A percentile compares a stretch with the other conserved stretches of the same genome.
Evolutionary conservation across 1,140 invertebrate genomes (phyloP).

Genomic region (Drosophila pruinosa): DNA sequence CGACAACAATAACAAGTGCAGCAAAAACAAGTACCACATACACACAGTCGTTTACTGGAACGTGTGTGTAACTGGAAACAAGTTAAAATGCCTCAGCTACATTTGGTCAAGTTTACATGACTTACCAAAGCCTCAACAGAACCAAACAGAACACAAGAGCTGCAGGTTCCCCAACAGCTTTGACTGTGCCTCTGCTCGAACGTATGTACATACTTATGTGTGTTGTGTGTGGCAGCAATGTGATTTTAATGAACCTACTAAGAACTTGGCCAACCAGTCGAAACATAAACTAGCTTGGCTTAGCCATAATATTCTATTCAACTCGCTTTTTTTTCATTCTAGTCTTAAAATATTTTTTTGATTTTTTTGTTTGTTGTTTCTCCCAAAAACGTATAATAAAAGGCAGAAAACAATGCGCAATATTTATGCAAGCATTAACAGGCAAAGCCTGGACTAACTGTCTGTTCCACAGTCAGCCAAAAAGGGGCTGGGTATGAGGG

Average conservation of each 20-base stretch:
- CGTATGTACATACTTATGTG: not conserved
- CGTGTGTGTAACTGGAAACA: slow-evolving; percentile 67
- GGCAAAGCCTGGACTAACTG: slow-evolving; percentile 34
- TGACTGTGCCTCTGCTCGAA: not conserved
- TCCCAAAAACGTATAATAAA: slow-evolving; percentile 21
- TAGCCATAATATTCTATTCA: slow-evolving; percentile 55
- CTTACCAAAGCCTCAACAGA: slow-evolving; percentile 36
- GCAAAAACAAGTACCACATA: slow-evolving; percentile 49
- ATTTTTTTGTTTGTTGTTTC: not conserved
- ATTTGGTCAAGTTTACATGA: slow-evolving; percentile 77
- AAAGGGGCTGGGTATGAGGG: not conserved
- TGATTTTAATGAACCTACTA: slow-evolving; percentile 77
- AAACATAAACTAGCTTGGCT: slow-evolving; percentile 65
- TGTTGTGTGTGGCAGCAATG: slow-evolving; percentile 35
- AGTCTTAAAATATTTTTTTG: not conserved
- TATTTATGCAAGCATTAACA: slow-evolving; percentile 76
- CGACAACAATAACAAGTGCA: slow-evolving; percentile 36
- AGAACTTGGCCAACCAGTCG: slow-evolving; percentile 60
- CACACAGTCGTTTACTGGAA: slow-evolving; percentile 2
- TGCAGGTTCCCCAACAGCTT: slow-evolving; percentile 30
- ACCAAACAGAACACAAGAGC: slow-evolving; percentile 28
- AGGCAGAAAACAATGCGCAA: slow-evolving; percentile 62
- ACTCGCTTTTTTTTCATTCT: not conserved
- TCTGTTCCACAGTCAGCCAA: slow-evolving; percentile 1
- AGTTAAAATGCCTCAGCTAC: slow-evolving; percentile 73